phyloP scores from a whole-genome alignment of 1,140 invertebrate genomes.

The Heliconius nattereri region DNA sequence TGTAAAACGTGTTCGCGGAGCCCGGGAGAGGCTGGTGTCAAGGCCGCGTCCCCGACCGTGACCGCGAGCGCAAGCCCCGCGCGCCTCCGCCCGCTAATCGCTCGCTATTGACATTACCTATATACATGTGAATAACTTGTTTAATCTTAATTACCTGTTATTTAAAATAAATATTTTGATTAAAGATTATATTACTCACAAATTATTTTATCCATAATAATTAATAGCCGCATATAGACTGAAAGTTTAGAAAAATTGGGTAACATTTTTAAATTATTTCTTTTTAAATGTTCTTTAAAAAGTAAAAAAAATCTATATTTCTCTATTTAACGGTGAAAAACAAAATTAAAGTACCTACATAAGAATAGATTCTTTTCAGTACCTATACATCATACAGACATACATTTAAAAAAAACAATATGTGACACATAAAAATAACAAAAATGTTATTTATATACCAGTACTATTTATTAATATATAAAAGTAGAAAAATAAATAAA shows the following conservation, averaged over 20 bases:
- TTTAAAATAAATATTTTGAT: neutral
- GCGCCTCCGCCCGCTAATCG: constrained; percentile 35
- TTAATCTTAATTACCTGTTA: neutral
- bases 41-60: constrained; percentile 73
- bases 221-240: too few species aligned
- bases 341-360: too few species aligned
- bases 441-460: neutral
- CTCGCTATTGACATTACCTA: constrained; percentile 14
- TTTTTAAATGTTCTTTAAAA: too few species aligned
- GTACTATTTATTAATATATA: neutral
- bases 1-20: constrained; percentile 38
- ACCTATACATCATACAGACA: too few species aligned
- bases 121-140: neutral
- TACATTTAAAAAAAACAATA: too few species aligned
- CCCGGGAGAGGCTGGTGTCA: constrained; percentile 63
- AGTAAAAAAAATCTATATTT: too few species aligned
- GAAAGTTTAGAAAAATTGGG: too few species aligned
- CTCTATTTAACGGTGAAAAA: too few species aligned
- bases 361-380: too few species aligned
- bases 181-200: neutral
- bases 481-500: neutral
- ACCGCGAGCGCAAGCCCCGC: constrained; percentile 46
- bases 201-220: neutral
- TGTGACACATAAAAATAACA: neutral
- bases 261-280: too few species aligned